Evolutionary conservation across 2,797 vertebrate species (phyloP), one percentile per base, ranked within the genome.

Genomic region (Pseudochromis fuscus): DNA sequence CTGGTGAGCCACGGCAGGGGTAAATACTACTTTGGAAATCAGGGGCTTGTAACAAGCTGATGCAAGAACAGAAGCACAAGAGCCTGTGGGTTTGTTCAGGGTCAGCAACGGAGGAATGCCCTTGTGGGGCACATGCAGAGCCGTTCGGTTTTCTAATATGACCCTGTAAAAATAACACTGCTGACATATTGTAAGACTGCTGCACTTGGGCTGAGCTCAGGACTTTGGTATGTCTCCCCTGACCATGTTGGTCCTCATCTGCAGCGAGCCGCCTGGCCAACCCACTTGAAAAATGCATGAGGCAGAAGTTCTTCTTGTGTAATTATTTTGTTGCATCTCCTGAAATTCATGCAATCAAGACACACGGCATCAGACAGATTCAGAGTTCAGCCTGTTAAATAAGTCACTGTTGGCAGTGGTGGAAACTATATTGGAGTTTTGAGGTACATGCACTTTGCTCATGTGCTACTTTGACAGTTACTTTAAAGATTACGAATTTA

Each of bases 161-260:
- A 81, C 83, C 79, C 84, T 89, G 86, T 93, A 90, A 93, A 93
- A 92, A 93, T 93, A 92, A 91, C 91, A 88, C 76, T 86, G 90
- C 82, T 93, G 91, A 94, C 88, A 89, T 91, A 71, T 67, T 85
- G 81, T 74, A 86, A 88, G 83, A 81, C 81, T 81, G 80, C 78
- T 84, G 81, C 85, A 82, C 81, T 87, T 45, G 71, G 85, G 79
- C 73, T 93, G 89, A 94, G 88, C 89, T 94, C 91, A 94, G 80
- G 57, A 67, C 85, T 88, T 83, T 91, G 93, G 93, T 93, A 94
- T 94, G 92, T 91, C 85, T 89, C 83, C 75, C 57, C 76, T 79
- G 73, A 87, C 88, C 88, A 80, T 85, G 85, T 82, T 86, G 84
- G 89, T 91, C 85, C 77, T 88, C 81, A 77, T 83, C 67, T 81